Percentiles rank a stretch among this genome's conserved stretches.
Evolutionary conservation across 2,113 vertebrate species (phyloP).

Genomic region (Brachyistius frenatus): DNA sequence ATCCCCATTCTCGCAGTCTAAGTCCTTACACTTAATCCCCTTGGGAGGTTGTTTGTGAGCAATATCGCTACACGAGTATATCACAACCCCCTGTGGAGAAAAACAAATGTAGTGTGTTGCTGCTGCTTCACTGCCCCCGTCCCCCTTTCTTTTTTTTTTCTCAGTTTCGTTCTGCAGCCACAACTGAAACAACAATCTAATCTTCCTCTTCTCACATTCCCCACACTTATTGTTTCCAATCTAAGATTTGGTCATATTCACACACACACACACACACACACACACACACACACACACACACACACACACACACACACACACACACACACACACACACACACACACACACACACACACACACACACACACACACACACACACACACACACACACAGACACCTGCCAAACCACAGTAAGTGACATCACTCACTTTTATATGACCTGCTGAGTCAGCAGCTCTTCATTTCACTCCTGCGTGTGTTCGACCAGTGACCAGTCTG

Average conservation of each 20-base stretch:
- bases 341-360: too few relatives aligned
- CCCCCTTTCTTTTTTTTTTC: neutral
- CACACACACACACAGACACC: slow-evolving; percentile 36
- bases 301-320: too few relatives aligned
- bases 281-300: too few relatives aligned
- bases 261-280: too few relatives aligned
- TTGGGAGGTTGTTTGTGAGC: slow-evolving; percentile 74
- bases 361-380: slow-evolving; percentile 14
- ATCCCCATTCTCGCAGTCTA: slow-evolving; percentile 63
- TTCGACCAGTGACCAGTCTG: slow-evolving; percentile 29
- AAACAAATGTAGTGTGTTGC: slow-evolving; percentile 40
- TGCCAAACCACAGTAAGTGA: slow-evolving; percentile 33
- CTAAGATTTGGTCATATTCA: neutral
- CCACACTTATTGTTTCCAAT: slow-evolving; percentile 21
- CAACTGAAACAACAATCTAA: neutral
- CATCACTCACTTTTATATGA: slow-evolving; percentile 64
- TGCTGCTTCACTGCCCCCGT: slow-evolving; percentile 1
- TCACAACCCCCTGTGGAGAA: slow-evolving; percentile 50
- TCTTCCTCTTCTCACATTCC: slow-evolving; percentile 8
- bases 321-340: too few relatives aligned
- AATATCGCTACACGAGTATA: slow-evolving; percentile 60
- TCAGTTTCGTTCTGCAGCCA: neutral
- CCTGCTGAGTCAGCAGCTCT: slow-evolving; percentile 64
- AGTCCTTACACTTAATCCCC: slow-evolving; percentile 76
- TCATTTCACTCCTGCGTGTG: neutral